Percentiles rank a stretch among this genome's conserved stretches.
Evolutionary conservation across 2,888 invertebrate genomes (phyloP).

Genomic region (Sabatieria punctata): DNA sequence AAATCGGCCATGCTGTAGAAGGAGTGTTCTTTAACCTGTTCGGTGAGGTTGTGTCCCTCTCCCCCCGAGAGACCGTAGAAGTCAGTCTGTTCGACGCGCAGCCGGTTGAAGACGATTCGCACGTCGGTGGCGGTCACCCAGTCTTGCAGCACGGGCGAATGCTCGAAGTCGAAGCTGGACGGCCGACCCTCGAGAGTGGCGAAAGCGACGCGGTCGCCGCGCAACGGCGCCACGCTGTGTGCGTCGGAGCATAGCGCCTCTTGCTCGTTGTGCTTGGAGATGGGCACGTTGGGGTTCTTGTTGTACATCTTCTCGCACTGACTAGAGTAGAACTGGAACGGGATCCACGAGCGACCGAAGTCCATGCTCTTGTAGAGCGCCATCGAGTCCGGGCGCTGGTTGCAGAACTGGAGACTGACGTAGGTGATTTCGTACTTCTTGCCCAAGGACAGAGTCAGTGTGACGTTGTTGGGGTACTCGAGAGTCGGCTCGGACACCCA

Average conservation of each 20-base stretch:
- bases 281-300: constrained; percentile 63
- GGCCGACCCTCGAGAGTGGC: constrained; percentile 89
- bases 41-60: not conserved
- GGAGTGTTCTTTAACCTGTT: constrained; percentile 21
- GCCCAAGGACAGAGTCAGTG: constrained; percentile 70
- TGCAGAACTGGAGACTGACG: constrained; percentile 85
- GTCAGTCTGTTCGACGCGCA: constrained; percentile 35
- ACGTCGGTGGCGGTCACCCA: constrained; percentile 99
- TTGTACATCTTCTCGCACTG: constrained; percentile 60
- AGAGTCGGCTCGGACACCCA: constrained; percentile 72
- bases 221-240: constrained; percentile 33
- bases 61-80: constrained; percentile 21
- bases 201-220: constrained; percentile 58
- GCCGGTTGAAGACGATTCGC: constrained; percentile 70
- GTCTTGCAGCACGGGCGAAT: constrained; percentile 75
- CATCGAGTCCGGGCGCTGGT: constrained; percentile 84
- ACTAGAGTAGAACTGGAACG: constrained; percentile 61
- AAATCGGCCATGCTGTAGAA: constrained; percentile 92
- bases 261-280: constrained; percentile 87
- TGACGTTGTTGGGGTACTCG: constrained; percentile 51
- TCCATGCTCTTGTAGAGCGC: constrained; percentile 94
- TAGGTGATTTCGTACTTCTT: constrained; percentile 88
- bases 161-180: constrained; percentile 80
- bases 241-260: constrained; percentile 86
- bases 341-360: constrained; percentile 87